phyloP scores from a whole-genome alignment of 2,113 vertebrate species.

The Pristiophorus japonicus region DNA sequence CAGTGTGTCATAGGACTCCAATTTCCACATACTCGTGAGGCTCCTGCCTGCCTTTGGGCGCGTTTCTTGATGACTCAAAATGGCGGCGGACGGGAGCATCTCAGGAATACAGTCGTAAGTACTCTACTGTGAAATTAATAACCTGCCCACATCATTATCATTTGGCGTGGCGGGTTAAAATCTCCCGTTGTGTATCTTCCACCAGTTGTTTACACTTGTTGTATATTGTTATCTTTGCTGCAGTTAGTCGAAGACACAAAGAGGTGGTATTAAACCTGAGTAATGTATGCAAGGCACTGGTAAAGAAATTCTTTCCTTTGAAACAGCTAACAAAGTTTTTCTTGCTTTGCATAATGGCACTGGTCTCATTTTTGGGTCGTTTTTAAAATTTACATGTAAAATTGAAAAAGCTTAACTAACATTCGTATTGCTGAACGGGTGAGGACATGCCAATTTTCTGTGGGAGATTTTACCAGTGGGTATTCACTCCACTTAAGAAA shows the following conservation, averaged over 20 bases:
- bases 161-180: too few species aligned
- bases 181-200: too few species aligned
- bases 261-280: neutral
- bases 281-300: neutral
- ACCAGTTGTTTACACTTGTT: neutral
- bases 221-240: neutral
- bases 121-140: too few species aligned
- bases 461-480: neutral
- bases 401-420: neutral
- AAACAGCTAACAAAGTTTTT: neutral
- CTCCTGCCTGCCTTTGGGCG: too few species aligned
- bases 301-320: neutral
- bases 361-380: neutral
- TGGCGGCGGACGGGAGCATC: too few species aligned
- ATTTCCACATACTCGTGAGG: too few species aligned
- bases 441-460: neutral
- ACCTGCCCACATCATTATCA: too few species aligned
- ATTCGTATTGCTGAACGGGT: neutral
- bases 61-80: too few species aligned
- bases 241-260: neutral
- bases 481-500: neutral
- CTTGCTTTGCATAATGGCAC: neutral
- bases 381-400: neutral
- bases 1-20: too few species aligned
- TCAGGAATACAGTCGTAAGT: too few species aligned